Evolutionary conservation across 1,140 invertebrate genomes (phyloP), one percentile per base, ranked within the genome.

Genomic region (Philopotamus ludificatus): DNA sequence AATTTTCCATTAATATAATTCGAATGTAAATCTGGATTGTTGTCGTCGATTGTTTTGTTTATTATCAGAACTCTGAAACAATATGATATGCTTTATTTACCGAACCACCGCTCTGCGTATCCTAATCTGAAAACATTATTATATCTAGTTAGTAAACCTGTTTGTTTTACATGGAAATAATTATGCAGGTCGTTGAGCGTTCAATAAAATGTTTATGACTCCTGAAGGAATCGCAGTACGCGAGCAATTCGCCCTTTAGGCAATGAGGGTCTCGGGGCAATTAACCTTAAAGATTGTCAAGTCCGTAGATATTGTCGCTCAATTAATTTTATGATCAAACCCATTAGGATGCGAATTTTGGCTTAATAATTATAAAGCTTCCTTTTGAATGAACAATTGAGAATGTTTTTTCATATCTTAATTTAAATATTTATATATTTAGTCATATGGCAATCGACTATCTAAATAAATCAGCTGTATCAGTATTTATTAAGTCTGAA

Each of bases 321-420:
- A 57, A 57, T 57, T 57, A 57, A 57, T 57, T 57, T 57, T 57
- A 57, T 28, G 34, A 57, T 57, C 26, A 20, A 21, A 57, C 23
- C 54, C 39, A 57, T 57, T 57, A 57, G 39, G 26, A 2, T 21
- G 54, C 9, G 42, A 42, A 28, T 28, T 34, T 28, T 53, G 4
- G 10, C 4, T 25, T 4, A 7, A 34, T 34, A 4, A 7, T 12
- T 4, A 34, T 12, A 34, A 34, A 34, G 28, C 4, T 34, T 12
- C 28, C 12, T 34, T 4, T 34, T 34, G n/a, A n/a, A n/a, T 34
- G 28, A 7, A 34, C 28, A 34, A 12, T 34, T 34, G 12, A 34
- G 12, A 34, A n/a, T n/a, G n/a, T n/a, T n/a, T 34, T 12, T 7
- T 34, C 28, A 34, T 34, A 34, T 7, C 4, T 12, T 34, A 7